Base-by-base conservation (phyloP, 2,113 vertebrate genomes). In the Cisticola juncidis region DNA sequence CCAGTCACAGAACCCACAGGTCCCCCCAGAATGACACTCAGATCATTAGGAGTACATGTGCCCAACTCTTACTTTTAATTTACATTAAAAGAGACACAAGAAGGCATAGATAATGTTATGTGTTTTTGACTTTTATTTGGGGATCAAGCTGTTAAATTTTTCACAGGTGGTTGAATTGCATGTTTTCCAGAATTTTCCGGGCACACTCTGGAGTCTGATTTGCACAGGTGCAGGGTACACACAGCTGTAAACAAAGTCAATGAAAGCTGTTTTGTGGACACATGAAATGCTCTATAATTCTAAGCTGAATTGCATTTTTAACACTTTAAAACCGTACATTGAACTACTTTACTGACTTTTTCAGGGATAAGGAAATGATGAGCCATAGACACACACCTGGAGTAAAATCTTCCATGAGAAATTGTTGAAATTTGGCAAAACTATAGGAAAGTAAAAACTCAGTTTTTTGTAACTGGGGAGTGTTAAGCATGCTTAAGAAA, bases 141-240 rank as follows among this genome's bases (percentile, higher is more conserved):
- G 26, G 11, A 70, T 78, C 51, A 81, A 90, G 65, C n/a, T 66
- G 58, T 93, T 81, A 83, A 92, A 38, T 20, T 83, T 86, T 88
- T 88, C 68, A 90, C 86, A 96, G 94, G 92, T 95, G 76, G 86
- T 31, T 84, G 76, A 58, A 83, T 56, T 74, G 19, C 56, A 16
- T 56, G 22, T 74, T 88, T 94, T 94, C 51, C 51, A 74, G 44
- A 58, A 64, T 78, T 94, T 92, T 91, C 82, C 86, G 83, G 72
- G 76, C 88, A 73, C 64, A 40, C 56, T 93, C 74, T 88, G 79
- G 58, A 90, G 68, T 58, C 68, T 88, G 72, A 83, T 94, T 96
- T 94, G 69, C 83, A 93, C 95, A 97, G 96, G 94, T 95, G 91
- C 91, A 92, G 64, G 51, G 64, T 86, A 94, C 64, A 92, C 86